These are phyloP conservation scores for Diploptera punctata DNA, from an alignment of 2,888 invertebrate species.

Conservation along the genomic window DNA sequence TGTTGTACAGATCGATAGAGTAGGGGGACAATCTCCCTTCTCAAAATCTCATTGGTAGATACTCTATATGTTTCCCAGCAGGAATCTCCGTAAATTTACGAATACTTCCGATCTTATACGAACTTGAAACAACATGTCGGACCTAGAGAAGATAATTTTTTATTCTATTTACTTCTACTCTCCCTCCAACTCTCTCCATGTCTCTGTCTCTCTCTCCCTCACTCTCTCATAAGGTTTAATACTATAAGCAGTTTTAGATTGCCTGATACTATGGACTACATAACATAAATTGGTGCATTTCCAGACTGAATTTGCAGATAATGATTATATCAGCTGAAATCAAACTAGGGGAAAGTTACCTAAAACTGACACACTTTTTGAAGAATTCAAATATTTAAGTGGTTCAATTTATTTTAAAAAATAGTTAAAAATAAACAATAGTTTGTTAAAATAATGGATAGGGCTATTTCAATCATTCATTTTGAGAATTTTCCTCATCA, in stretches of 20 bases:
- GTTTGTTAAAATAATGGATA: too few species aligned
- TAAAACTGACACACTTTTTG: too few species aligned
- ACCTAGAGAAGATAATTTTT: neutral
- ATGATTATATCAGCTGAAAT: neutral
- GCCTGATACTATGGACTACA: neutral
- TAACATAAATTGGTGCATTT: neutral
- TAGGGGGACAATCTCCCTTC: conserved; percentile 4
- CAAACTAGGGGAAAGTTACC: too few species aligned
- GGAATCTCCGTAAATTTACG: neutral
- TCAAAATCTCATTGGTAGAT: conserved; percentile 19
- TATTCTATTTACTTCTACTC: conserved; percentile 9
- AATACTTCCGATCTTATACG: conserved; percentile 5
- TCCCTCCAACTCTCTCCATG: too few species aligned
- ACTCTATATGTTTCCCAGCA: neutral
- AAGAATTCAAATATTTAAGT: too few species aligned
- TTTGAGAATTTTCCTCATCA: too few species aligned
- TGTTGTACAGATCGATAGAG: conserved; percentile 16
- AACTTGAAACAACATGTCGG: conserved; percentile 23
- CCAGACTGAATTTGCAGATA: neutral
- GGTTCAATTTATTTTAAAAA: too few species aligned
- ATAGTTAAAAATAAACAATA: too few species aligned
- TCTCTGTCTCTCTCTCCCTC: too few species aligned
- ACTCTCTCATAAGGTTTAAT: neutral
- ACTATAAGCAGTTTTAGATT: conserved; percentile 19
- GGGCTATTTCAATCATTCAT: too few species aligned